Percentiles rank a stretch among this genome's conserved stretches.
phyloP scores from a whole-genome alignment of 2,888 invertebrate species.

The Clunio marinus region DNA sequence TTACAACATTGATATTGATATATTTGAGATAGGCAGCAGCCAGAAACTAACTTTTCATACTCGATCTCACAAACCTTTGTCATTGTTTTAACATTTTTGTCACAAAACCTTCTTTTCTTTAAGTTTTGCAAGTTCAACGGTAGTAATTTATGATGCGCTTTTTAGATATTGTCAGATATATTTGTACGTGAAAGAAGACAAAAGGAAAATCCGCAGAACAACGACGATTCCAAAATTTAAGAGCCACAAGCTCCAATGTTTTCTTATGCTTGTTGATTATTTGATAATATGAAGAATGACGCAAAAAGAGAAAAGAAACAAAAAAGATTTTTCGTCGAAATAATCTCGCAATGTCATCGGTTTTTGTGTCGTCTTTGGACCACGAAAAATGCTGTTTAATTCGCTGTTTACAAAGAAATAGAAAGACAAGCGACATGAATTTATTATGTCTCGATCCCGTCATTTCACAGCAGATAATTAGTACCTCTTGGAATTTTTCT shows the following conservation, averaged over 20 bases:
- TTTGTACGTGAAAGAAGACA: background rate
- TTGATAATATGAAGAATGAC: conserved; percentile 35
- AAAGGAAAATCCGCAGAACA: background rate
- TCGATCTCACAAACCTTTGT: background rate
- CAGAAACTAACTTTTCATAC: background rate
- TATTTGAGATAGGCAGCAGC: background rate
- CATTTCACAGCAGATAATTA: conserved; percentile 27
- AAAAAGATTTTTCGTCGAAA: background rate
- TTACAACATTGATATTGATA: conserved; percentile 12
- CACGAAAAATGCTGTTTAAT: conserved; percentile 34
- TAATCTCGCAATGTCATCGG: conserved; percentile 38
- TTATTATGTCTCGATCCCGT: conserved; percentile 31
- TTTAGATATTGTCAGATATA: background rate
- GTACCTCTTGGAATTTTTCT: conserved; percentile 26
- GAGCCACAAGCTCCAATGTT: conserved; percentile 27
- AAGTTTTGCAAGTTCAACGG: no score
- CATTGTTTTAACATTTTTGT: conserved; percentile 4
- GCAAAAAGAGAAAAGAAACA: background rate
- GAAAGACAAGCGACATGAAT: conserved; percentile 35
- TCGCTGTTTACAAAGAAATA: conserved; percentile 35
- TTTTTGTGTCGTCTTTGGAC: conserved; percentile 22
- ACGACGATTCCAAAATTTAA: conserved; percentile 35
- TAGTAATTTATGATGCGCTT: conserved; percentile 30
- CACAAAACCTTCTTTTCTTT: background rate
- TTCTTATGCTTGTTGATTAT: conserved; percentile 19